Percentiles rank a stretch among this genome's conserved stretches.
Evolutionary conservation across 2,888 invertebrate species (phyloP).

Genomic region (Tachina fera): DNA sequence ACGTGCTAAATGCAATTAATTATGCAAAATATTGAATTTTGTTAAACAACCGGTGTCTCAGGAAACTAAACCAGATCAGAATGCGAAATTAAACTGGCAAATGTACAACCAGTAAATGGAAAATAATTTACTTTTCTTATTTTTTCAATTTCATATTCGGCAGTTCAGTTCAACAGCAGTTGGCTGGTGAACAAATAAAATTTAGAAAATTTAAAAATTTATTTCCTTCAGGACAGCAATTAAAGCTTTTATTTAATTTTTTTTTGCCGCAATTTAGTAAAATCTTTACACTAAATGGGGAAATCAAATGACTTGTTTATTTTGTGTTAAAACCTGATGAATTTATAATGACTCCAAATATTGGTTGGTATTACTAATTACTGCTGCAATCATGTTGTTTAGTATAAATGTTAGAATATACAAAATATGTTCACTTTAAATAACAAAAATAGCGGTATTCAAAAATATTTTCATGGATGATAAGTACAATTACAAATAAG

Average conservation of each 20-base stretch:
- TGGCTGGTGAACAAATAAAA: conserved; percentile 72
- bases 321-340: conserved; percentile 60
- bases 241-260: background rate
- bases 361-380: conserved; percentile 6
- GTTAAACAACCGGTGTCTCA: conserved; percentile 75
- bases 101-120: conserved; percentile 1
- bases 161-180: too few relatives aligned
- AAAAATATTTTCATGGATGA: too few relatives aligned
- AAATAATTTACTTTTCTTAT: conserved; percentile 33
- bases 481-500: too few relatives aligned
- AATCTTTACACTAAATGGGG: conserved; percentile 29
- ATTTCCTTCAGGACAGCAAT: conserved; percentile 40
- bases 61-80: conserved; percentile 45
- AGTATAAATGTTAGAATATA: too few relatives aligned
- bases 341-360: conserved; percentile 47
- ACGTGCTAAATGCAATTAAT: conserved; percentile 83
- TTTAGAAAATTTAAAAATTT: conserved; percentile 73
- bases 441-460: too few relatives aligned
- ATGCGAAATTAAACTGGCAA: conserved; percentile 57
- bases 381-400: background rate
- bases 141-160: conserved; percentile 25
- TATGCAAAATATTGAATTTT: conserved; percentile 82
- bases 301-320: conserved; percentile 54
- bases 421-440: background rate
- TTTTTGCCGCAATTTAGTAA: background rate